A percentile compares a stretch with the other conserved stretches of the same genome.
Evolutionary conservation across 37 sponge, comb jelly and placozoan genomes (phyloP).

Genomic region (Eunapius fragilis): DNA sequence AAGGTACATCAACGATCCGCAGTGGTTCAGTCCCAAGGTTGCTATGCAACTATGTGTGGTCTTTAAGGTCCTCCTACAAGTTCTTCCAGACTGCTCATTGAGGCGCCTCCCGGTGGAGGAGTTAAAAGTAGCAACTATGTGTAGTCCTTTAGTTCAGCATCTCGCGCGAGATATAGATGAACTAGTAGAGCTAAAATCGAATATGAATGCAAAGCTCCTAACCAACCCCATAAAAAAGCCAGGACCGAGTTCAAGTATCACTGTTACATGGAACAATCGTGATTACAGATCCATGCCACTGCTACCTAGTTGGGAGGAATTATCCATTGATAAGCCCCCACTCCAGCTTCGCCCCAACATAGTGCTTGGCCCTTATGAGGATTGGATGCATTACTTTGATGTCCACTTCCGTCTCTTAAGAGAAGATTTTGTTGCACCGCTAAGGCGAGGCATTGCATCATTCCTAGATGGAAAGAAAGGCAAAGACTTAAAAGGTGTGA

Average conservation of each 20-base stretch:
- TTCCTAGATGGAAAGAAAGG: conserved; percentile 28
- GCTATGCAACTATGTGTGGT: conserved; percentile 28
- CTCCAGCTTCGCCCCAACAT: conserved; percentile 58
- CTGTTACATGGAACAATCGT: too few relatives aligned
- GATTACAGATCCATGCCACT: conserved; percentile 41
- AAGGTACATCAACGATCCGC: not conserved
- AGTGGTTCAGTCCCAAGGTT: not conserved
- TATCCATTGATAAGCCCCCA: not conserved
- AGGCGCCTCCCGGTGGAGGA: too few relatives aligned
- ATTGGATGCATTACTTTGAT: conserved; percentile 82
- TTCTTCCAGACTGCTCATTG: too few relatives aligned
- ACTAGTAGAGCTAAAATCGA: too few relatives aligned
- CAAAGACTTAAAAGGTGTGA: conserved; percentile 50
- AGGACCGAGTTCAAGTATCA: too few relatives aligned
- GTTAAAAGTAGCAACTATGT: too few relatives aligned
- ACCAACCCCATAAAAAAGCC: too few relatives aligned
- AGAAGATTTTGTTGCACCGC: conserved; percentile 89
- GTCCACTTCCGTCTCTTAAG: conserved; percentile 87
- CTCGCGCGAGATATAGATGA: too few relatives aligned
- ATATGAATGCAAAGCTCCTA: too few relatives aligned
- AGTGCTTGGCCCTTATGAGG: conserved; percentile 47
- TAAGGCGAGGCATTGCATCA: conserved; percentile 66
- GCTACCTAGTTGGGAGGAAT: conserved; percentile 58
- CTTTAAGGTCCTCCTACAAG: too few relatives aligned
- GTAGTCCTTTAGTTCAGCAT: too few relatives aligned